These are phyloP conservation scores for Chrysemys picta DNA, from an alignment of 2,113 vertebrate genomes.

Conservation along the genomic window DNA sequence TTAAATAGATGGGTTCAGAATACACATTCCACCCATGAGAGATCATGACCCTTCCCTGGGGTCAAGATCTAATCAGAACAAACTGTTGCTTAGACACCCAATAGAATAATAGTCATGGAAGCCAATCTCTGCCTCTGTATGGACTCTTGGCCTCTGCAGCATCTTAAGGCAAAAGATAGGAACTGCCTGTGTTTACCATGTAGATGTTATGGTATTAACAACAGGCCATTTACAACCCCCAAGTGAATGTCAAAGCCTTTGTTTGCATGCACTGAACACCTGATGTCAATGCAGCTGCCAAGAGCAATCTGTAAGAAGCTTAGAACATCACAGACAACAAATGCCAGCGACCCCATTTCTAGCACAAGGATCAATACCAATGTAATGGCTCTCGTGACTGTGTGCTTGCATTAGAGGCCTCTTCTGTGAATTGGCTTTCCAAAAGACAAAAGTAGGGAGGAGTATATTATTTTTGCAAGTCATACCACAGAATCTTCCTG, in stretches of 20 bases:
- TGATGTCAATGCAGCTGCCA: conserved; percentile 53
- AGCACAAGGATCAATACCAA: neutral
- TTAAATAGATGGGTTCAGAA: neutral
- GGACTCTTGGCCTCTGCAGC: neutral
- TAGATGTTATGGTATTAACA: conserved; percentile 6
- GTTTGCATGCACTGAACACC: conserved; percentile 52
- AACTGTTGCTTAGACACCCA: conserved; percentile 22
- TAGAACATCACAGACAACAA: neutral
- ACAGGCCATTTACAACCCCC: conserved; percentile 39
- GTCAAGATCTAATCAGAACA: conserved; percentile 28
- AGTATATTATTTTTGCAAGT: neutral
- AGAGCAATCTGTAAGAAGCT: conserved; percentile 26
- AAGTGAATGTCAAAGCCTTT: conserved; percentile 47
- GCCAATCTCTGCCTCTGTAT: neutral
- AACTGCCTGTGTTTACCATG: neutral
- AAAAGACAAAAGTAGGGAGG: neutral
- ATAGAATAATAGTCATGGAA: neutral
- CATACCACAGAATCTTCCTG: neutral
- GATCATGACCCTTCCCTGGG: neutral
- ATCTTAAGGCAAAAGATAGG: neutral
- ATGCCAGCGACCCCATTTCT: neutral
- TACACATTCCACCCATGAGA: neutral
- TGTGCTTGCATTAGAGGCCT: neutral
- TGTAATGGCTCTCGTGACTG: fast-evolving
- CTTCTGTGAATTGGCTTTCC: neutral